phyloP scores from a whole-genome alignment of 2,113 vertebrate genomes.

The Poeciliopsis occidentalis region DNA sequence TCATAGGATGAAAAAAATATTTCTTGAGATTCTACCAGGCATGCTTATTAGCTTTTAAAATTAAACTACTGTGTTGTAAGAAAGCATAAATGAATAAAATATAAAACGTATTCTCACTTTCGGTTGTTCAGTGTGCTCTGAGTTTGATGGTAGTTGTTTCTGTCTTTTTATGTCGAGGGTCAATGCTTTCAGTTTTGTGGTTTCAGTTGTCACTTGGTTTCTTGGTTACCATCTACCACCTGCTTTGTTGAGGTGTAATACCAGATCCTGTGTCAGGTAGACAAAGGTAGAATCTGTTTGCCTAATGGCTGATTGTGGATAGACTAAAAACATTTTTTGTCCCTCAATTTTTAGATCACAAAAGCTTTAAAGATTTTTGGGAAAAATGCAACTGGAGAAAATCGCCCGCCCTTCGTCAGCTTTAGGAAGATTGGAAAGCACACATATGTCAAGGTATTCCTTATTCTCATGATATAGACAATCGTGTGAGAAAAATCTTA shows the following conservation, averaged over 20 bases:
- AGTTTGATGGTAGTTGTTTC: background rate
- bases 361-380: conserved; percentile 1
- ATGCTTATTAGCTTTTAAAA: background rate
- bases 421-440: no score
- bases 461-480: no score
- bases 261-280: conserved; percentile 67
- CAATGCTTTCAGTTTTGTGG: conserved; percentile 23
- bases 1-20: background rate
- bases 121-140: background rate
- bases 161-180: background rate
- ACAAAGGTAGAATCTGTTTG: conserved; percentile 44
- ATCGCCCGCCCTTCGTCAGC: conserved; percentile 76
- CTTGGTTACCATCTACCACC: conserved; percentile 64
- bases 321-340: conserved; percentile 15
- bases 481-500: no score
- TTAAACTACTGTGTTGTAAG: background rate
- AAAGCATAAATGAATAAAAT: background rate
- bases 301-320: conserved; percentile 16
- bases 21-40: background rate
- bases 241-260: conserved; percentile 61
- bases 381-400: conserved; percentile 60
- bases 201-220: conserved; percentile 60
- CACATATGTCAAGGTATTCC: no score
- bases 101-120: background rate
- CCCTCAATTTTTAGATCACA: conserved; percentile 2